These are phyloP conservation scores for Drosophila busckii DNA, from an alignment of 1,140 invertebrate genomes.

Conservation along the genomic window DNA sequence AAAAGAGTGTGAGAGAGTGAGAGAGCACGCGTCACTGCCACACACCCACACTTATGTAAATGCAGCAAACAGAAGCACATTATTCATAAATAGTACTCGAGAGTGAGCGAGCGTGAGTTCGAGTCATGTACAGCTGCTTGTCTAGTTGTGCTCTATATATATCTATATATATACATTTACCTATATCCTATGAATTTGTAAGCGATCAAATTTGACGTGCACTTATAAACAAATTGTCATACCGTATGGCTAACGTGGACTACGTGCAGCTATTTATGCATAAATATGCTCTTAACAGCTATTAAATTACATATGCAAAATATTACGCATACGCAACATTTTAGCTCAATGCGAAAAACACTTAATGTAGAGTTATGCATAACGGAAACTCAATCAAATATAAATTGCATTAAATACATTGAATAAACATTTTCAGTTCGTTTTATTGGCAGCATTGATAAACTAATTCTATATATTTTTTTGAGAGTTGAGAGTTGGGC, in stretches of 20 bases:
- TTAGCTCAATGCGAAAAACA: not conserved
- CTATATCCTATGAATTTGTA: slow-evolving; percentile 51
- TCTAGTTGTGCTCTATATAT: no score
- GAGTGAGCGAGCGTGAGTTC: not conserved
- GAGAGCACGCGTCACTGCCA: no score
- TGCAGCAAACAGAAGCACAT: slow-evolving; percentile 22
- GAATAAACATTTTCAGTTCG: slow-evolving; percentile 41
- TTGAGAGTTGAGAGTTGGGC: not conserved
- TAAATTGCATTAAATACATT: slow-evolving; percentile 47
- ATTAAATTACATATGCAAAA: slow-evolving; percentile 54
- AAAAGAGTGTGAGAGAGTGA: no score
- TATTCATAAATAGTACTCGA: slow-evolving; percentile 63
- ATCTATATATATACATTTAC: no score
- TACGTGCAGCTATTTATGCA: slow-evolving; percentile 56
- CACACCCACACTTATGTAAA: not conserved
- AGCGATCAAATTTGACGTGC: slow-evolving; percentile 66
- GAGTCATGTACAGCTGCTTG: slow-evolving; percentile 4
- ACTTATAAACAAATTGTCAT: slow-evolving; percentile 61
- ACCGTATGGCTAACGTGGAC: slow-evolving; percentile 16
- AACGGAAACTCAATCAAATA: slow-evolving; percentile 46
- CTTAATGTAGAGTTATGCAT: no score
- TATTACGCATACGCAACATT: slow-evolving; percentile 43
- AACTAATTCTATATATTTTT: slow-evolving; percentile 14
- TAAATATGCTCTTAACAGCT: slow-evolving; percentile 44
- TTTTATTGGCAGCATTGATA: slow-evolving; percentile 27